Conservation (phyloP, 2,797 vertebrate genomes). For the Sebastes trivittatus region DNA sequence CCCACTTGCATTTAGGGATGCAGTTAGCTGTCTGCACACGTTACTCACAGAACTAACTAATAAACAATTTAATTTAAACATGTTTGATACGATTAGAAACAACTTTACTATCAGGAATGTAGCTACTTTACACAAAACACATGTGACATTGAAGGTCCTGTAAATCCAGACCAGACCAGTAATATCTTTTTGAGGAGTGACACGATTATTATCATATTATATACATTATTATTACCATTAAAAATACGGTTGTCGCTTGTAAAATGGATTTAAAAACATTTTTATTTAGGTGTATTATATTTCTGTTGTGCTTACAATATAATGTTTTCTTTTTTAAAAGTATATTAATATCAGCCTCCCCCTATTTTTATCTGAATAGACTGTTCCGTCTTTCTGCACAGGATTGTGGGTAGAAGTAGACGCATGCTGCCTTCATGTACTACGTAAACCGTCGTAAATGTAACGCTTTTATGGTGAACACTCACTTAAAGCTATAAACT, state of each 20-base stretch:
- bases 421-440: conserved; percentile 10
- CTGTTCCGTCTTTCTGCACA: conserved; percentile 31
- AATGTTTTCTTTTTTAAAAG: neutral
- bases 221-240: neutral
- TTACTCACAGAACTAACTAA: conserved; percentile 47
- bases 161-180: neutral
- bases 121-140: conserved; percentile 4
- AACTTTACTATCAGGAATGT: neutral
- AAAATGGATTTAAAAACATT: fast-evolving
- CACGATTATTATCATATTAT: fast-evolving
- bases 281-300: fast-evolving
- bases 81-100: neutral
- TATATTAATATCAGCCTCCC: fast-evolving
- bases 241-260: fast-evolving
- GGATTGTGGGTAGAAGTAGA: conserved; percentile 70
- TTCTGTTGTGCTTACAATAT: fast-evolving
- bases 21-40: conserved; percentile 48
- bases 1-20: conserved; percentile 18
- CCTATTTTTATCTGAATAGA: conserved; percentile 29
- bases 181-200: neutral
- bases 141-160: conserved; percentile 75
- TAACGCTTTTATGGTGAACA: fast-evolving
- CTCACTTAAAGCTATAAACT: fast-evolving
- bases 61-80: conserved; percentile 62
- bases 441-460: neutral